Base-by-base conservation (phyloP, 2,888 invertebrate species). In the Coelinius sp. region DNA sequence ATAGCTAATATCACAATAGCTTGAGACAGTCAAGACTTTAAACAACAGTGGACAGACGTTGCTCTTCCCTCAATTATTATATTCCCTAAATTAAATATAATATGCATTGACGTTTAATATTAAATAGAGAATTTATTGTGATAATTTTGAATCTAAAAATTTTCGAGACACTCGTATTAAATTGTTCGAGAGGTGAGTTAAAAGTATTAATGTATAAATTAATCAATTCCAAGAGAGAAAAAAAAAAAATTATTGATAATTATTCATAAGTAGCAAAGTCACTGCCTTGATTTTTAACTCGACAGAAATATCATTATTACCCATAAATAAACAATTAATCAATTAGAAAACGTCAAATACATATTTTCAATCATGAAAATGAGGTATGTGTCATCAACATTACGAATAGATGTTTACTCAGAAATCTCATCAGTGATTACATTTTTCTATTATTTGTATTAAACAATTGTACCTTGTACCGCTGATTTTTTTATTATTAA, bases 1-100 rank as follows among this genome's bases (percentile, higher is more conserved):
- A 85, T 85, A 79, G 78, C 85, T 86, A 86, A 81, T 86, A 86
- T 86, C 85, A 86, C 85, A 86, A 84, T 84, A 80, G 81, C 86
- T 84, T 82, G 81, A 84, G 82, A 85, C 83, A 84, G 83, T 84
- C 83, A 80, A 83, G 81, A 83, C 82, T 84, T 83, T 77, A 77
- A 81, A 82, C 81, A 82, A 80, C 84, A 83, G 82, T 83, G 80
- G 71, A 75, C 76, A 77, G 71, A 73, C 70, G 71, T 69, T 59
- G 41, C 68, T 71, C 67, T 53, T 65, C 53, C 24, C 31, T 65
- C 7, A 46, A 56, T 44, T 22, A 49, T 64, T 17, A 52, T 22
- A 49, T 64, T 17, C 38, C 7, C 38, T 24, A 46, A 35, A 46
- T 59, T 35, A 35, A 0, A 20, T 3, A 8, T 49, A 20, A 64